phyloP scores from a whole-genome alignment of 2,888 invertebrate genomes.

The Phasia obesa region DNA sequence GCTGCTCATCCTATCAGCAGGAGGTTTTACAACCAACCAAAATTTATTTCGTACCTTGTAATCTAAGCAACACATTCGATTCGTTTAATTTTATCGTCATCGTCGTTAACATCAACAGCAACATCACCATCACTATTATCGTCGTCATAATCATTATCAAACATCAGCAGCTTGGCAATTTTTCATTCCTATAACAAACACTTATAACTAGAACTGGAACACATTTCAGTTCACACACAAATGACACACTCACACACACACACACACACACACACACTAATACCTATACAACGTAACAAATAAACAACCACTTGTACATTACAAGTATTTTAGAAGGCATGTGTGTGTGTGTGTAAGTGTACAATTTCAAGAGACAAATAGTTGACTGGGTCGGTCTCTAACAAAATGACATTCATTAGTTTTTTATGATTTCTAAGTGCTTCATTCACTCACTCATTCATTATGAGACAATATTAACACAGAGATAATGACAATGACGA shows the following conservation, averaged over 20 bases:
- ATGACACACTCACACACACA: constrained; percentile 2
- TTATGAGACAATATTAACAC: constrained; percentile 48
- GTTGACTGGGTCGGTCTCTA: constrained; percentile 42
- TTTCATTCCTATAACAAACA: constrained; percentile 51
- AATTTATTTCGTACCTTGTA: background rate
- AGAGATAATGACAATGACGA: constrained; percentile 44
- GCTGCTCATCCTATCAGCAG: no score
- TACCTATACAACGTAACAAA: background rate
- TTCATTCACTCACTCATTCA: constrained; percentile 56
- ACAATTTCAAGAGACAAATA: constrained; percentile 36
- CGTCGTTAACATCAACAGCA: constrained; percentile 1
- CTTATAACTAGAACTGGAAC: constrained; percentile 26
- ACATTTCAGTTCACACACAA: background rate
- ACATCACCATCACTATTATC: constrained; percentile 13
- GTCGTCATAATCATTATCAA: constrained; percentile 9
- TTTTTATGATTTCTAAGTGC: constrained; percentile 51
- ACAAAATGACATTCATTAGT: constrained; percentile 63
- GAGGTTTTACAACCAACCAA: no score
- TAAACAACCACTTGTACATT: no score
- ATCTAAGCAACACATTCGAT: constrained; percentile 30
- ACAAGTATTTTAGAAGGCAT: background rate
- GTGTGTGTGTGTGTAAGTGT: background rate
- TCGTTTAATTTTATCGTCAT: constrained; percentile 43
- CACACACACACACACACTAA: background rate
- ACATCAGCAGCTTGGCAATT: constrained; percentile 25